A percentile compares a stretch with the other conserved stretches of the same genome.
Conservation (phyloP, 2,797 vertebrate genomes). For the Amniataba percoides region DNA sequence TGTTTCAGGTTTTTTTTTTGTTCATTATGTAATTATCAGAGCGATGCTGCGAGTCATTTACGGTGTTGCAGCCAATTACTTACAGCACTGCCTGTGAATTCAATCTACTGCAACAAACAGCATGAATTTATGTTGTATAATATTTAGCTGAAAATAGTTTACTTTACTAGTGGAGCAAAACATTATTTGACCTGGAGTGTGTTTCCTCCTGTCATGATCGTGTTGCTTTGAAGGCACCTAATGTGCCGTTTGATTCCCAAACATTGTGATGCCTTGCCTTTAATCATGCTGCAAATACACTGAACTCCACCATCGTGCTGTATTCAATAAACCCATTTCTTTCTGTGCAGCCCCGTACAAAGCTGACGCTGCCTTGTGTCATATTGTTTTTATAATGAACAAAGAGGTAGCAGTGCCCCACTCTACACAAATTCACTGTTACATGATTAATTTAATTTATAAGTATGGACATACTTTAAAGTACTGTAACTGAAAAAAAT, state of each 20-base stretch:
- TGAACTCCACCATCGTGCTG: slow-evolving; percentile 28
- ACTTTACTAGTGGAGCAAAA: slow-evolving; percentile 33
- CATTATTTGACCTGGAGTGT: slow-evolving; percentile 26
- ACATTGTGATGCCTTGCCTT: slow-evolving; percentile 25
- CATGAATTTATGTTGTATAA: slow-evolving; percentile 59
- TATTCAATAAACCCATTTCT: slow-evolving; percentile 26
- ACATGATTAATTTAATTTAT: not conserved
- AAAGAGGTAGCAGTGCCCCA: not conserved
- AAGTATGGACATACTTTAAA: slow-evolving; percentile 6
- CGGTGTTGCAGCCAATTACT: slow-evolving; percentile 21
- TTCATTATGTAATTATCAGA: slow-evolving; percentile 45
- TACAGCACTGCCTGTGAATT: slow-evolving; percentile 20
- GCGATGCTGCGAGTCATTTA: slow-evolving; percentile 40
- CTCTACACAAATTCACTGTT: not conserved
- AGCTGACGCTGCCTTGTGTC: slow-evolving; percentile 7
- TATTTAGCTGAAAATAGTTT: slow-evolving; percentile 39
- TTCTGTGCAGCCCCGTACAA: not conserved
- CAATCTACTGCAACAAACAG: slow-evolving; percentile 45
- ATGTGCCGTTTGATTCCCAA: slow-evolving; percentile 48
- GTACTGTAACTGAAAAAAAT: not conserved
- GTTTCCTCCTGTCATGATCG: slow-evolving; percentile 18
- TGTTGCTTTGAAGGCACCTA: slow-evolving; percentile 37
- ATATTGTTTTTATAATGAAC: slow-evolving; percentile 1
- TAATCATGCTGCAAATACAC: slow-evolving; percentile 50
- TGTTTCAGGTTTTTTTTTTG: not conserved